Conservation (phyloP, 2,797 vertebrate genomes). For the Gymnothorax reevesii region DNA sequence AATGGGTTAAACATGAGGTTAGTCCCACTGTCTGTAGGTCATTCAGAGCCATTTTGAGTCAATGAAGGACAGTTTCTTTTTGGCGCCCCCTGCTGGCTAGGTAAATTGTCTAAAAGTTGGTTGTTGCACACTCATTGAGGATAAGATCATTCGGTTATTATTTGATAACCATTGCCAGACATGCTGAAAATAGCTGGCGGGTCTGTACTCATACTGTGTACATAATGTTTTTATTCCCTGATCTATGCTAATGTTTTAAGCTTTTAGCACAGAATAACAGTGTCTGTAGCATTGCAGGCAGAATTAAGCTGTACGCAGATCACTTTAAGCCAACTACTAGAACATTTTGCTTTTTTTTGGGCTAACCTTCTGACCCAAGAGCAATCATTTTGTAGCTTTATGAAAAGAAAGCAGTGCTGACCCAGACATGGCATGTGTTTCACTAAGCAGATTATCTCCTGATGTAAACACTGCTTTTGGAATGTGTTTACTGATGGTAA, state of each 20-base stretch:
- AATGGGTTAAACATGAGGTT: background rate
- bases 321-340: background rate
- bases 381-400: background rate
- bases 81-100: background rate
- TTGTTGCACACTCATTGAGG: background rate
- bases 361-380: background rate
- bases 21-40: background rate
- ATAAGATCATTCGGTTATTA: background rate
- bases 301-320: background rate
- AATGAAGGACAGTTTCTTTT: background rate
- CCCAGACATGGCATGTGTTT: background rate
- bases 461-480: background rate
- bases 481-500: constrained; percentile 10
- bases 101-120: background rate
- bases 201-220: background rate
- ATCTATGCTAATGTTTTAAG: background rate
- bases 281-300: background rate
- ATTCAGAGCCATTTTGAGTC: background rate
- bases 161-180: background rate
- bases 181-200: background rate
- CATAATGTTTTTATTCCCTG: background rate
- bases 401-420: background rate
- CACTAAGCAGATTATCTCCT: background rate
- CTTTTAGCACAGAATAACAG: background rate
- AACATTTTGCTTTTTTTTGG: background rate